These are phyloP conservation scores for Heterocephalus glaber DNA, from an alignment of 2,113 vertebrate genomes.

Conservation along the genomic window DNA sequence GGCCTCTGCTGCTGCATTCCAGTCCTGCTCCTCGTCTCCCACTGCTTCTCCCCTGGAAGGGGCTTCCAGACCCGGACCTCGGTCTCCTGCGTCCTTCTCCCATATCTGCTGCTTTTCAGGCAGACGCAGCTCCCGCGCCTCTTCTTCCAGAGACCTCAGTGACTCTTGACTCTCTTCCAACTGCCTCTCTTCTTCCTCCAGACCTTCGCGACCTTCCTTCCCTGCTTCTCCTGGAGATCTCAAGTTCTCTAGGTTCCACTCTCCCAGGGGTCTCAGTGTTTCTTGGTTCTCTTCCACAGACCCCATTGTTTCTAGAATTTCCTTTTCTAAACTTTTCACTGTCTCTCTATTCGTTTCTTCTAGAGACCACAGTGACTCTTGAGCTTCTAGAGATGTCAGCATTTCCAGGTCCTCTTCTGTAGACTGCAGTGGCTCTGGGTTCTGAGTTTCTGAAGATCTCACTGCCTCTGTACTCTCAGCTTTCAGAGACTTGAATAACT, in stretches of 20 bases:
- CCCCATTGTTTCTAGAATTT: not conserved
- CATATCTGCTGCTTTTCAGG: not conserved
- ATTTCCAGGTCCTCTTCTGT: not conserved
- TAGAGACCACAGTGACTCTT: not conserved
- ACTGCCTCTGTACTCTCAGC: not conserved
- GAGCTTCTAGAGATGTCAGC: not conserved
- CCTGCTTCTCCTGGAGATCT: not conserved
- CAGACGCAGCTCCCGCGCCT: not conserved
- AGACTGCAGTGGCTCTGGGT: not conserved
- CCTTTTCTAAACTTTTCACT: not conserved
- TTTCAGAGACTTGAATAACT: not conserved
- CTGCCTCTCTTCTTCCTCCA: not conserved
- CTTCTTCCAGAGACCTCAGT: not conserved
- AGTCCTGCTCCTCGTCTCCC: not conserved
- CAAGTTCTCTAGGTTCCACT: not conserved
- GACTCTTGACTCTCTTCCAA: not conserved
- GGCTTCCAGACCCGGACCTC: not conserved
- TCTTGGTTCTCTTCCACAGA: constrained; percentile 29
- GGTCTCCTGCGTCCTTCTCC: not conserved
- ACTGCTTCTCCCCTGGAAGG: not conserved
- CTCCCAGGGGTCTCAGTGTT: not conserved
- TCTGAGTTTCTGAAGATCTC: not conserved
- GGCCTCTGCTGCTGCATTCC: not conserved
- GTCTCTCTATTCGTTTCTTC: not conserved
- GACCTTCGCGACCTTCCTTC: not conserved